Percentiles rank a stretch among this genome's conserved stretches.
These are phyloP conservation scores for Coremacera marginata DNA, from an alignment of 2,888 invertebrate genomes.

Conservation along the genomic window DNA sequence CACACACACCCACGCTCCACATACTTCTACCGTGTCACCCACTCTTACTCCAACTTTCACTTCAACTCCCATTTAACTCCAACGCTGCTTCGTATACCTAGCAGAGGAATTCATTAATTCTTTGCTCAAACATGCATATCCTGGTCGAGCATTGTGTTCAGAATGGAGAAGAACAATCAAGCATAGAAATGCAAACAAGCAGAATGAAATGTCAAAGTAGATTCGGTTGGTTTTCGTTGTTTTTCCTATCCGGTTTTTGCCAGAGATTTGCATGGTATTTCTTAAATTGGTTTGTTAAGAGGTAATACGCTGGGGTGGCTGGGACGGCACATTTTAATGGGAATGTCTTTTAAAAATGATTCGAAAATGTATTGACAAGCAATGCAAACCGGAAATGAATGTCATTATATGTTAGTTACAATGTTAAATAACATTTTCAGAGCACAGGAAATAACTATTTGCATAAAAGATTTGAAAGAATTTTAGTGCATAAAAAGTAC, in stretches of 20 bases:
- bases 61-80: background rate
- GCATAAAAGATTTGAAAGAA: too few relatives aligned
- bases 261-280: background rate
- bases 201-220: background rate
- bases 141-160: slow-evolving; percentile 3
- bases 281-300: background rate
- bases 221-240: background rate
- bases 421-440: too few relatives aligned
- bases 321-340: too few relatives aligned
- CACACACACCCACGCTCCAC: too few relatives aligned
- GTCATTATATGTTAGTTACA: too few relatives aligned
- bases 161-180: background rate
- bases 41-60: background rate
- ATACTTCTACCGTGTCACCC: too few relatives aligned
- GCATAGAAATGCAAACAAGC: background rate
- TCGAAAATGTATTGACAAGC: too few relatives aligned
- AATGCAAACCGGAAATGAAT: too few relatives aligned
- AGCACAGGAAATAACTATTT: too few relatives aligned
- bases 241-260: background rate
- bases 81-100: background rate
- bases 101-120: slow-evolving; percentile 18
- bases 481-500: too few relatives aligned
- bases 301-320: background rate
- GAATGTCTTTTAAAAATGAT: too few relatives aligned
- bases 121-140: slow-evolving; percentile 12